Evolutionary conservation across 2,797 vertebrate species (phyloP).

Genomic region (Hybognathus amarus): DNA sequence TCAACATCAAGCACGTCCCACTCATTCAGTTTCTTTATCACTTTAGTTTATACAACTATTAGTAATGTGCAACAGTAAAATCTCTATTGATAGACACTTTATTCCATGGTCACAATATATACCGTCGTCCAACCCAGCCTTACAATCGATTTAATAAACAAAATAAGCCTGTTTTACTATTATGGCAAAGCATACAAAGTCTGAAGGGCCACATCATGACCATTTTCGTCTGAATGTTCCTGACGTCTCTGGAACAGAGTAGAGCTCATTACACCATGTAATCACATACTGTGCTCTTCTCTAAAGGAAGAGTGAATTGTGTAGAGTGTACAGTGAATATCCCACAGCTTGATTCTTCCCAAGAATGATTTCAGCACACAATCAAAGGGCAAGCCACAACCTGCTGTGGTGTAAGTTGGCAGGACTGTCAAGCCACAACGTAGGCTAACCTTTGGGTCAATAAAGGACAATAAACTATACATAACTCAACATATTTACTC

Average conservation of each 20-base stretch:
- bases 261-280: slow-evolving; percentile 10
- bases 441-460: slow-evolving; percentile 23
- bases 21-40: not conserved
- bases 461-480: not conserved
- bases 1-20: not conserved
- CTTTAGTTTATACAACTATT: not conserved
- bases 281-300: slow-evolving; percentile 18
- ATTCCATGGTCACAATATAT: not conserved
- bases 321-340: slow-evolving; percentile 31
- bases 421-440: not conserved
- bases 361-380: slow-evolving; percentile 29
- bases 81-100: not conserved
- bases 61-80: not conserved
- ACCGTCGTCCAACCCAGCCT: not conserved
- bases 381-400: slow-evolving; percentile 32
- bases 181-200: not conserved
- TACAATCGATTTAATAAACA: not conserved
- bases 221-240: not conserved
- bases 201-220: not conserved
- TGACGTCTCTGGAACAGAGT: not conserved
- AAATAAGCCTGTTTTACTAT: not conserved
- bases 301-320: slow-evolving; percentile 22
- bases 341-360: slow-evolving; percentile 20
- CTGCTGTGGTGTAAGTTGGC: slow-evolving; percentile 28
- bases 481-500: slow-evolving; percentile 21